phyloP scores from a whole-genome alignment of 2,888 invertebrate genomes.

The Drosophila acutilabella region DNA sequence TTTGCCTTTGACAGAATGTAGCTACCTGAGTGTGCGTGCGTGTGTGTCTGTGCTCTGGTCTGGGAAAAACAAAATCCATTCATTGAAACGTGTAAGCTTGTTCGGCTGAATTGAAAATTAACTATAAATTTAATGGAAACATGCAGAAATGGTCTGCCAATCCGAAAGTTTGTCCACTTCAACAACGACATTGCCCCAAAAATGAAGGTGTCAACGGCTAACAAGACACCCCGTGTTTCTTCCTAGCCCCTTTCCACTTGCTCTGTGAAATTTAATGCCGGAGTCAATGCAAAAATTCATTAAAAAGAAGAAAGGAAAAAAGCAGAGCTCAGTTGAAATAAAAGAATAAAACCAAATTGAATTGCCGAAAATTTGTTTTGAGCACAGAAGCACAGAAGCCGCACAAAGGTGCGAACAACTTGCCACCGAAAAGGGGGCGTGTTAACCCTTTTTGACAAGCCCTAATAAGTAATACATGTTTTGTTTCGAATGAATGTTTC shows the following conservation, averaged over 20 bases:
- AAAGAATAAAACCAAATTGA: slow-evolving; percentile 62
- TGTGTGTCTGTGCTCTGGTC: neutral
- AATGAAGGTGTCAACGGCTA: slow-evolving; percentile 49
- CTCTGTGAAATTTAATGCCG: slow-evolving; percentile 73
- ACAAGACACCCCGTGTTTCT: neutral
- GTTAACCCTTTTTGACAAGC: slow-evolving; percentile 65
- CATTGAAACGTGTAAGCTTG: slow-evolving; percentile 73
- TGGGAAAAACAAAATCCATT: slow-evolving; percentile 57
- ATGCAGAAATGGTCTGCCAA: slow-evolving; percentile 37
- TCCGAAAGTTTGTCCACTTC: slow-evolving; percentile 35
- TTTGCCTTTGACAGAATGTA: slow-evolving; percentile 71
- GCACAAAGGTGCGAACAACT: slow-evolving; percentile 74
- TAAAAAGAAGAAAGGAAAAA: slow-evolving; percentile 48
- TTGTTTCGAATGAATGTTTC: slow-evolving; percentile 54
- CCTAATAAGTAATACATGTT: slow-evolving; percentile 69
- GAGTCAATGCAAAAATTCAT: slow-evolving; percentile 67
- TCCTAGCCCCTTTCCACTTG: neutral
- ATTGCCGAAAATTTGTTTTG: slow-evolving; percentile 64
- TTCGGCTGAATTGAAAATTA: slow-evolving; percentile 78
- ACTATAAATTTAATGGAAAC: slow-evolving; percentile 72
- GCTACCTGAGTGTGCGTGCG: slow-evolving; percentile 32
- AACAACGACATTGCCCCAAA: slow-evolving; percentile 20
- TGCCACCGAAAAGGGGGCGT: slow-evolving; percentile 26
- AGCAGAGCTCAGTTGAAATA: slow-evolving; percentile 22
- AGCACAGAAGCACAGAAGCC: slow-evolving; percentile 68